These are phyloP conservation scores for Phataginus tetradactyla DNA, from an alignment of 2,797 vertebrate species.

Conservation along the genomic window DNA sequence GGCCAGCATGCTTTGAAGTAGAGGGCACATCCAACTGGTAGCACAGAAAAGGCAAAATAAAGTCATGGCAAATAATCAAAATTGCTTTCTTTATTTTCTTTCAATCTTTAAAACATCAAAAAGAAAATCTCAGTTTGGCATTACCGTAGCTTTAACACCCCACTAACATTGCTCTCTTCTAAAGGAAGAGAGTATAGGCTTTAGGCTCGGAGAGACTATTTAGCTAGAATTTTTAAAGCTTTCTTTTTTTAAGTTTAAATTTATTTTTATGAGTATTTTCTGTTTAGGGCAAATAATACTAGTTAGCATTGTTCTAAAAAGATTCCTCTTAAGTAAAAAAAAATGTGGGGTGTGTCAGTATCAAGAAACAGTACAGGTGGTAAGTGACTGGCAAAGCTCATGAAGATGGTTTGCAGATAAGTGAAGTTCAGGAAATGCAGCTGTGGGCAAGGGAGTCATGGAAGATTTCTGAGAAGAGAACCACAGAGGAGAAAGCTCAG, in stretches of 20 bases:
- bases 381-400: not conserved
- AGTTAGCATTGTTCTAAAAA: not conserved
- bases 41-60: not conserved
- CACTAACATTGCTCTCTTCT: not conserved
- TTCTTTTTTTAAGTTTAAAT: slow-evolving; percentile 38
- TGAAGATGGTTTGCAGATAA: not conserved
- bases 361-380: not conserved
- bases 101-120: slow-evolving; percentile 15
- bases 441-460: not conserved
- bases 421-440: not conserved
- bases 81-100: slow-evolving; percentile 24
- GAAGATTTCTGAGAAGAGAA: slow-evolving; percentile 26
- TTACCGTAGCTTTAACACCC: not conserved
- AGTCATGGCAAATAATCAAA: not conserved
- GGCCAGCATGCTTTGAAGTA: not conserved
- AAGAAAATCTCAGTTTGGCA: slow-evolving; percentile 16
- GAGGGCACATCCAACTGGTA: not conserved
- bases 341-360: not conserved
- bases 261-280: slow-evolving; percentile 41
- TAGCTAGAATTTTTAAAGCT: slow-evolving; percentile 7
- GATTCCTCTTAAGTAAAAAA: slow-evolving; percentile 26
- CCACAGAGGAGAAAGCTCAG: not conserved
- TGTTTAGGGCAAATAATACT: not conserved
- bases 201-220: not conserved
- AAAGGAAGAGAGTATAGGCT: not conserved